Conservation (phyloP, 2,888 invertebrate species). For the Maniola hyperantus region DNA sequence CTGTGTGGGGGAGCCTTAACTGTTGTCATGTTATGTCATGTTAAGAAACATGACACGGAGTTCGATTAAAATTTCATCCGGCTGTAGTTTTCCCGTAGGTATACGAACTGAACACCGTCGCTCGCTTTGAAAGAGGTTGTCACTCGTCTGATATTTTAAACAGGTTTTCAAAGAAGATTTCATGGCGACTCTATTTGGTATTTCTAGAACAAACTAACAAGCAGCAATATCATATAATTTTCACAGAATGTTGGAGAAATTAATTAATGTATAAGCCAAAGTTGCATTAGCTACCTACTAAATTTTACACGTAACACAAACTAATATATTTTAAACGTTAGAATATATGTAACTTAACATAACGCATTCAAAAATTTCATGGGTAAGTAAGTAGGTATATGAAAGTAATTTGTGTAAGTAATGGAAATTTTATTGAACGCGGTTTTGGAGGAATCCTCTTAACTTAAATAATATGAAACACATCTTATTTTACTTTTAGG, state of each 20-base stretch:
- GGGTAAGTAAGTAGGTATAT: not conserved
- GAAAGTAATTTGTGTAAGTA: not conserved
- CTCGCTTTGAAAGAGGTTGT: not conserved
- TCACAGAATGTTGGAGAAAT: not conserved
- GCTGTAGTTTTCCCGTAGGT: constrained; percentile 5
- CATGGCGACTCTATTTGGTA: too few species aligned
- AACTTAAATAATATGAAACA: constrained; percentile 1
- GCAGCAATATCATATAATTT: not conserved
- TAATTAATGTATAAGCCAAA: not conserved
- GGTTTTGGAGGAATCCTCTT: not conserved
- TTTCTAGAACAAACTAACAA: too few species aligned
- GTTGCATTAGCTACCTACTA: not conserved
- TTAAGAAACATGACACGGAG: constrained; percentile 8
- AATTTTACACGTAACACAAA: not conserved
- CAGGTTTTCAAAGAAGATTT: not conserved
- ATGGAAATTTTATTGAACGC: constrained; percentile 4
- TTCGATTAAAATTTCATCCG: constrained; percentile 27
- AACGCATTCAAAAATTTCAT: not conserved
- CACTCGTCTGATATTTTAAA: constrained; percentile 2
- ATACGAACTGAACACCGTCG: not conserved
- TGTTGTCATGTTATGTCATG: constrained; percentile 1
- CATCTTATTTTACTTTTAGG: not conserved
- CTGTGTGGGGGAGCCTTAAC: too few species aligned
- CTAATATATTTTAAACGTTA: constrained; percentile 1
- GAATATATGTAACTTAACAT: not conserved